Evolutionary conservation across 2,113 vertebrate genomes (phyloP).

Genomic region (Bettongia penicillata): DNA sequence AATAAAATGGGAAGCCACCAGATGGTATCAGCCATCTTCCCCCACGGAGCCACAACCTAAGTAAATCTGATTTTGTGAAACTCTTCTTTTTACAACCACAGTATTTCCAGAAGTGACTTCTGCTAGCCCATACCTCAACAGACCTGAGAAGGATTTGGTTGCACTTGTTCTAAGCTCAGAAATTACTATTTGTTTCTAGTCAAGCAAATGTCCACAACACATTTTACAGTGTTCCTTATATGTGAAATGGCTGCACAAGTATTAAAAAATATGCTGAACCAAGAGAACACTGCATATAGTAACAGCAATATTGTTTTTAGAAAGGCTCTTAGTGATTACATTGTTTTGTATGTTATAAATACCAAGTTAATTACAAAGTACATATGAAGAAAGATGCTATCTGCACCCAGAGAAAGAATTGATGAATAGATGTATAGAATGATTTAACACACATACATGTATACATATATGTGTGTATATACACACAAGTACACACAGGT

Average conservation of each 20-base stretch:
- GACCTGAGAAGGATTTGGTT: neutral
- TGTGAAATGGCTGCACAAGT: neutral
- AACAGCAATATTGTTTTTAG: neutral
- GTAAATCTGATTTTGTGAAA: neutral
- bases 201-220: neutral
- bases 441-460: too few species aligned
- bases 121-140: neutral
- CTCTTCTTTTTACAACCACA: neutral
- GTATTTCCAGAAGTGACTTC: neutral
- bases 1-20: neutral
- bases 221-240: neutral
- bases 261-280: neutral
- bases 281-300: neutral
- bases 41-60: neutral
- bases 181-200: neutral
- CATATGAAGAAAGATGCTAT: too few species aligned
- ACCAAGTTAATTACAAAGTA: too few species aligned
- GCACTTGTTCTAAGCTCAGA: neutral
- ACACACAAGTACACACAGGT: too few species aligned
- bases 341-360: too few species aligned
- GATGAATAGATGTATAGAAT: too few species aligned
- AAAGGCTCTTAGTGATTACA: too few species aligned
- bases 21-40: neutral
- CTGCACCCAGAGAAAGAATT: too few species aligned
- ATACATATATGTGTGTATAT: too few species aligned